Evolutionary conservation across 2,888 invertebrate genomes (phyloP), one percentile per base, ranked within the genome.

Genomic region (Calliopum simillimum): DNA sequence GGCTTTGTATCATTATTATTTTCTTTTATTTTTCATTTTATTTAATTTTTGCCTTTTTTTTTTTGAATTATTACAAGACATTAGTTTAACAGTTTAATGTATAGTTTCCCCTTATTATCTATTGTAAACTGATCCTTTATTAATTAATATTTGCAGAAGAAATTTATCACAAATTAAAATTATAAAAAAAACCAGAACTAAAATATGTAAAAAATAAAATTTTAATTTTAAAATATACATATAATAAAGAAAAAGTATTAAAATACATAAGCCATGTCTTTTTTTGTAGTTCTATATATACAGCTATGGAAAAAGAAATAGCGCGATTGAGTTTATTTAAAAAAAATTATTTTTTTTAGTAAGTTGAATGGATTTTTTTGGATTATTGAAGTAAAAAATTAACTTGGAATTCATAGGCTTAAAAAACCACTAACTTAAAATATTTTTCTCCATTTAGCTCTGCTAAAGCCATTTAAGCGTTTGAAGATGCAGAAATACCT

Each of bases 61-160:
- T 58, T 23, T 41, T 65, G 41, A 13, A 67, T 33, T 63, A 43
- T 63, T 46, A 51, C 64, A 69, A 58, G 61, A 72, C 64, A 49
- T 68, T 72, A 69, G 65, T 70, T 69, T 70, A 72, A 74, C 70
- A 70, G 69, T 69, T 58, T 53, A 63, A 56, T 75, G 74, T 69
- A 73, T 51, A 46, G 56, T 59, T 68, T 58, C 51, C 16, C 33
- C 70, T 71, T 68, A 70, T 67, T 69, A 62, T 70, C 70, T 51
- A 73, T 65, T 71, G 73, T 68, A 72, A 71, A 70, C 71, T 71
- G 69, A 70, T 68, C 67, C 69, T 71, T 73, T 71, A 66, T 61
- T 61, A 61, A 46, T 62, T 46, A 66, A 76, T 72, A 76, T 73
- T 76, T 77, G 75, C 77, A 75, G 69, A 76, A 76, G 76, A 77